phyloP scores from a whole-genome alignment of 2,797 vertebrate genomes.

The Schizopygopsis pylzovi region DNA sequence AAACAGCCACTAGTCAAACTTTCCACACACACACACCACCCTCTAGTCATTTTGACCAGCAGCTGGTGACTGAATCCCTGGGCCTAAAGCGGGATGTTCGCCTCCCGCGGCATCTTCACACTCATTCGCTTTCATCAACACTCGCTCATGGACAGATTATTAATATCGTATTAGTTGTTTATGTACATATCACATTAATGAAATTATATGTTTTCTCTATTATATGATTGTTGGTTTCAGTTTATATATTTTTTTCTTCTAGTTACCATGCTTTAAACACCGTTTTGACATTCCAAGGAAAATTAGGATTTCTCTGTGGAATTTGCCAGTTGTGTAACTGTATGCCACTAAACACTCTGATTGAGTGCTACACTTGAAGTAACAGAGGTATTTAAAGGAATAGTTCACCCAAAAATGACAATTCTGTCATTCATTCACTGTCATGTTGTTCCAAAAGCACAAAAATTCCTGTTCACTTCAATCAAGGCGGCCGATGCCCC shows the following conservation, averaged over 20 bases:
- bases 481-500: no score
- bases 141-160: slow-evolving; percentile 61
- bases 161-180: slow-evolving; percentile 55
- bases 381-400: not conserved
- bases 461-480: not conserved
- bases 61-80: slow-evolving; percentile 27
- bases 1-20: slow-evolving; percentile 33
- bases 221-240: not conserved
- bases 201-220: not conserved
- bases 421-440: not conserved
- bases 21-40: slow-evolving; percentile 8
- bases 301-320: not conserved
- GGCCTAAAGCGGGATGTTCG: not conserved
- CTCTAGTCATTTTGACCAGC: slow-evolving; percentile 40
- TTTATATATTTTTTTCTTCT: not conserved
- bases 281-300: not conserved
- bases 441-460: not conserved
- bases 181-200: not conserved
- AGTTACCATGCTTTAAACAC: not conserved
- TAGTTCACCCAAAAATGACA: not conserved
- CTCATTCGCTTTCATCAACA: slow-evolving; percentile 55
- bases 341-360: not conserved
- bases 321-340: not conserved
- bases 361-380: not conserved
- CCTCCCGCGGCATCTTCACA: slow-evolving; percentile 59